These are phyloP conservation scores for Sebastes hubbsi DNA, from an alignment of 2,797 vertebrate species.

Conservation along the genomic window DNA sequence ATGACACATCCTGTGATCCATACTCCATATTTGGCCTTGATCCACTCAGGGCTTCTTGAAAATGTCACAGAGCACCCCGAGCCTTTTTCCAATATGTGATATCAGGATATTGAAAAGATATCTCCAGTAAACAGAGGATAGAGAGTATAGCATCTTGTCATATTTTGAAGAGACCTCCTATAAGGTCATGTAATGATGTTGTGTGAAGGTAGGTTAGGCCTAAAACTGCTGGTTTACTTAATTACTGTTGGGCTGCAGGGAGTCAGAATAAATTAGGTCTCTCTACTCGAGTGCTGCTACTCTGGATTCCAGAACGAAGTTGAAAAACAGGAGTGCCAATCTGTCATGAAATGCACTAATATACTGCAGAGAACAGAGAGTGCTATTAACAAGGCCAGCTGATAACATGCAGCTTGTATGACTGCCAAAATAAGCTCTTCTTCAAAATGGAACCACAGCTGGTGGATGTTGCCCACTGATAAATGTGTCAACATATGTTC, in stretches of 20 bases:
- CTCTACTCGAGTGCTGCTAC: neutral
- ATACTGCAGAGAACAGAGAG: neutral
- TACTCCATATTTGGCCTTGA: conserved; percentile 40
- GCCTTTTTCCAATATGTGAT: conserved; percentile 14
- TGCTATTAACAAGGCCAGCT: neutral
- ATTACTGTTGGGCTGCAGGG: neutral
- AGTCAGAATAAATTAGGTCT: neutral
- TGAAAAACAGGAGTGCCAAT: neutral
- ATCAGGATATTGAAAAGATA: conserved; percentile 6
- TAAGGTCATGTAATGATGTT: neutral
- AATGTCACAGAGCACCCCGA: conserved; percentile 42
- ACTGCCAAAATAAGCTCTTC: neutral
- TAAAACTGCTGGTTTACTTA: conserved; percentile 1
- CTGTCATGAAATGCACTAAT: neutral
- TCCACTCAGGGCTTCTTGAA: conserved; percentile 47
- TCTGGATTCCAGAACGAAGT: neutral
- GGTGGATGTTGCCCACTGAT: neutral
- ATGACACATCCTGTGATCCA: conserved; percentile 50
- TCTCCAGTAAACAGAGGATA: conserved; percentile 3
- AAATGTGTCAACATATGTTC: neutral
- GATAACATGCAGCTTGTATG: neutral
- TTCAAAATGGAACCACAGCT: neutral
- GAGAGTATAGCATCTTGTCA: neutral
- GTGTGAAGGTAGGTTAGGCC: neutral
- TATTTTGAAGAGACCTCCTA: neutral